Percentiles rank a stretch among this genome's conserved stretches.
Evolutionary conservation across 2,113 vertebrate species (phyloP).

Genomic region (Indicator indicator): DNA sequence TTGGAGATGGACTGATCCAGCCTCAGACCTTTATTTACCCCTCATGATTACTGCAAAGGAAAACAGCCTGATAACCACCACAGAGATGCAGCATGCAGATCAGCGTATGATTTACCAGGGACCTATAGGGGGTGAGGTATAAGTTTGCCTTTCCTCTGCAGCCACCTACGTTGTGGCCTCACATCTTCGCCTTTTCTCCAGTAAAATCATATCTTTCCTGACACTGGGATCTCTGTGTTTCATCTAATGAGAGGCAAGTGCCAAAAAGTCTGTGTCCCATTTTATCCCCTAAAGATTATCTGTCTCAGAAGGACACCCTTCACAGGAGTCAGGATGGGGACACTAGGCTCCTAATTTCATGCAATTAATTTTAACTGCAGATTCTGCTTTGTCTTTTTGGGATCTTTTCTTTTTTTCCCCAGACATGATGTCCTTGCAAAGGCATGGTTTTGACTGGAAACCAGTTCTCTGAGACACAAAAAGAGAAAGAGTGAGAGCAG

Average conservation of each 20-base stretch:
- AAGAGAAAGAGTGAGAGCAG: neutral
- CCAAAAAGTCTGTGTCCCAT: neutral
- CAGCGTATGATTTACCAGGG: accelerated
- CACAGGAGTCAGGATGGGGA: neutral
- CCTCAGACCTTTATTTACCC: neutral
- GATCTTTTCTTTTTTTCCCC: neutral
- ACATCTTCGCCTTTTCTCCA: neutral
- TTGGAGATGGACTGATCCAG: neutral
- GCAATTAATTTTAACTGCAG: neutral
- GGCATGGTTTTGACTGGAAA: neutral
- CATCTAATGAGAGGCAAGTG: neutral
- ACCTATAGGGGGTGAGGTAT: neutral
- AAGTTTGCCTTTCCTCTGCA: neutral
- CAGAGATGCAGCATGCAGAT: neutral
- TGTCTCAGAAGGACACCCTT: neutral
- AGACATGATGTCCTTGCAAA: neutral
- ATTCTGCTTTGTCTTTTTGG: neutral
- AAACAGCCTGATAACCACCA: accelerated
- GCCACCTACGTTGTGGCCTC: neutral
- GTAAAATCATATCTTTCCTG: neutral
- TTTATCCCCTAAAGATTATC: neutral
- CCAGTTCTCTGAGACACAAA: neutral
- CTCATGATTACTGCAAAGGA: neutral
- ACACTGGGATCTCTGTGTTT: neutral
- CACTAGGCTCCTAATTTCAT: neutral